A percentile compares a stretch with the other conserved stretches of the same genome.
Evolutionary conservation across 2,888 invertebrate genomes (phyloP).

Genomic region (Ctenicera cuprea): DNA sequence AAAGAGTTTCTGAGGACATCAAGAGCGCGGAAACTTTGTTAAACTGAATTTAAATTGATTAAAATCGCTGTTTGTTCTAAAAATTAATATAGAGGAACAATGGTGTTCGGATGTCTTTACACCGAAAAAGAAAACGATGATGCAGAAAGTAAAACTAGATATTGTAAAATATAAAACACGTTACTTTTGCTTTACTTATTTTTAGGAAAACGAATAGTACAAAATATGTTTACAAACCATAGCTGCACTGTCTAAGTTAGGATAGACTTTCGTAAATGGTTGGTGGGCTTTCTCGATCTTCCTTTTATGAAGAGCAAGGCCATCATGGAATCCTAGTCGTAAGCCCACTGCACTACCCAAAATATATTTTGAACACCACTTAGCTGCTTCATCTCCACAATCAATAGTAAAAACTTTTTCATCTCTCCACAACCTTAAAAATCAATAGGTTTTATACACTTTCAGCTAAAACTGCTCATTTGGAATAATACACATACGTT

Average conservation of each 20-base stretch:
- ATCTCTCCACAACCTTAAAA: conserved; percentile 30
- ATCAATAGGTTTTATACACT: background rate
- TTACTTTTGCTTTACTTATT: too few relatives aligned
- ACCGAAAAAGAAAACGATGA: too few relatives aligned
- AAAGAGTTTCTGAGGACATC: too few relatives aligned
- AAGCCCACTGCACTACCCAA: conserved; percentile 65
- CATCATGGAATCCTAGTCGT: conserved; percentile 68
- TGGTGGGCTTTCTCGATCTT: conserved; percentile 61
- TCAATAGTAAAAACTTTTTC: conserved; percentile 69
- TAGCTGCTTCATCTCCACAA: conserved; percentile 78
- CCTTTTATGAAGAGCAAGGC: conserved; percentile 54
- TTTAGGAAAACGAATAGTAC: too few relatives aligned
- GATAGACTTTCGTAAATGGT: conserved; percentile 62
- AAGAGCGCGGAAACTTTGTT: too few relatives aligned
- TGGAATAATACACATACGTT: conserved; percentile 15
- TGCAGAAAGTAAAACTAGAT: too few relatives aligned
- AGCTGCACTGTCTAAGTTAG: conserved; percentile 62
- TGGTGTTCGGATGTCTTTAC: too few relatives aligned
- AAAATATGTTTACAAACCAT: conserved; percentile 13
- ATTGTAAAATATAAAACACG: too few relatives aligned
- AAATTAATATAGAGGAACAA: too few relatives aligned
- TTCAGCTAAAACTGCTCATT: background rate
- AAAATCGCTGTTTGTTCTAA: too few relatives aligned
- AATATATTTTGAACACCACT: conserved; percentile 76
- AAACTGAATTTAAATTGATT: too few relatives aligned